Evolutionary conservation across 2,797 vertebrate genomes (phyloP).

Genomic region (Eutrigla gurnardus): DNA sequence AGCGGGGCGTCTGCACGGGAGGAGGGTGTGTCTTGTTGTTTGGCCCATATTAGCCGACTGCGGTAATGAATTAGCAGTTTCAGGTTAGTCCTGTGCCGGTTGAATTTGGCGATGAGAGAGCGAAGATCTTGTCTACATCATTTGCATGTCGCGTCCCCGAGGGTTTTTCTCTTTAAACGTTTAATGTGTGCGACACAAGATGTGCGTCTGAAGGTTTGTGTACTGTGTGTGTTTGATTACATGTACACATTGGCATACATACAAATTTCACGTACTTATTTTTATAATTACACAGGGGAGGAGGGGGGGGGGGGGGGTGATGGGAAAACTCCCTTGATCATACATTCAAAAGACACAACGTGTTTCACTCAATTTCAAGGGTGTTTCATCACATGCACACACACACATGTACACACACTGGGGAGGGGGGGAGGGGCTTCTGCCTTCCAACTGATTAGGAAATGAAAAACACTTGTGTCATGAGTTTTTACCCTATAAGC

Average conservation of each 20-base stretch:
- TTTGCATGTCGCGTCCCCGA: constrained; percentile 41
- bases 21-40: constrained; percentile 42
- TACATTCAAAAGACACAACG: constrained; percentile 70
- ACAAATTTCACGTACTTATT: constrained; percentile 57
- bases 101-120: constrained; percentile 13
- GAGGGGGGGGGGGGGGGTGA: constrained; percentile 30
- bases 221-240: constrained; percentile 1
- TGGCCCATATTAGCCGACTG: constrained; percentile 48
- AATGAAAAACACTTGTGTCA: constrained; percentile 70
- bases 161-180: constrained; percentile 28
- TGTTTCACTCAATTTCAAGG: constrained; percentile 77
- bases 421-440: constrained; percentile 14
- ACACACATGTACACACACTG: constrained; percentile 14
- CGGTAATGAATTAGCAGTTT: constrained; percentile 51
- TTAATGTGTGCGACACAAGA: not conserved
- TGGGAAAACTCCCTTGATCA: constrained; percentile 71
- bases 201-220: not conserved
- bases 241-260: constrained; percentile 16
- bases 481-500: constrained; percentile 69
- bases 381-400: constrained; percentile 75
- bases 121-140: constrained; percentile 43
- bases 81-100: not conserved
- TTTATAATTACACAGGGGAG: constrained; percentile 28
- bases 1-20: constrained; percentile 64
- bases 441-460: constrained; percentile 73